A percentile compares a stretch with the other conserved stretches of the same genome.
These are phyloP conservation scores for Hapalemur alaotrensis DNA, from an alignment of 2,797 vertebrate species.

Conservation along the genomic window DNA sequence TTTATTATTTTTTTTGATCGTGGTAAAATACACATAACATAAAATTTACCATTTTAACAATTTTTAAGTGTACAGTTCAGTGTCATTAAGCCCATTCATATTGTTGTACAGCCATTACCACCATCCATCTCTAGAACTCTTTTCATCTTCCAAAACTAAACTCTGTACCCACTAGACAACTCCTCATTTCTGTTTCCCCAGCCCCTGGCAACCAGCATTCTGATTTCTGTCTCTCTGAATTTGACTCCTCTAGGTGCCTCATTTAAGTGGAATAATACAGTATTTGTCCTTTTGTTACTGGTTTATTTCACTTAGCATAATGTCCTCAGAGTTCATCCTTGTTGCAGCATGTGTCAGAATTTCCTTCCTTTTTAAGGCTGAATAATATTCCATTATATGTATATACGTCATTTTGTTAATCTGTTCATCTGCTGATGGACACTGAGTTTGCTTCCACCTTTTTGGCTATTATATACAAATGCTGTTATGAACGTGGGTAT, in stretches of 20 bases:
- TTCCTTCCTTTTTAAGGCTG: background rate
- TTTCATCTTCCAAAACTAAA: background rate
- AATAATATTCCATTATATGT: background rate
- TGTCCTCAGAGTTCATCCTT: background rate
- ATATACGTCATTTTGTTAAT: background rate
- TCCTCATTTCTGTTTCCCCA: too few relatives aligned
- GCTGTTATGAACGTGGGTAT: background rate
- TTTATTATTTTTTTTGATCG: background rate
- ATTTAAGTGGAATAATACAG: background rate
- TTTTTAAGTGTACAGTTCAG: background rate
- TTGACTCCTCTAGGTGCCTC: background rate
- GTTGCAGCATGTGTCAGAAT: background rate
- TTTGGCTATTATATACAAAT: background rate
- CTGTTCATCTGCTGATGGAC: background rate
- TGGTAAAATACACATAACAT: background rate
- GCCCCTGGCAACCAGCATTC: background rate
- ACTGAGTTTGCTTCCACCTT: background rate
- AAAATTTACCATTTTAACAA: background rate
- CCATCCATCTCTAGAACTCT: background rate
- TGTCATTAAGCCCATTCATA: background rate
- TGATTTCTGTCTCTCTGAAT: background rate
- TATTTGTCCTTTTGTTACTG: background rate
- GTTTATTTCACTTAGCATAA: background rate
- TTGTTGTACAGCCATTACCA: background rate
- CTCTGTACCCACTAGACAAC: too few relatives aligned